Conservation (phyloP, 2,113 vertebrate species). For the Seriola rivoliana region DNA sequence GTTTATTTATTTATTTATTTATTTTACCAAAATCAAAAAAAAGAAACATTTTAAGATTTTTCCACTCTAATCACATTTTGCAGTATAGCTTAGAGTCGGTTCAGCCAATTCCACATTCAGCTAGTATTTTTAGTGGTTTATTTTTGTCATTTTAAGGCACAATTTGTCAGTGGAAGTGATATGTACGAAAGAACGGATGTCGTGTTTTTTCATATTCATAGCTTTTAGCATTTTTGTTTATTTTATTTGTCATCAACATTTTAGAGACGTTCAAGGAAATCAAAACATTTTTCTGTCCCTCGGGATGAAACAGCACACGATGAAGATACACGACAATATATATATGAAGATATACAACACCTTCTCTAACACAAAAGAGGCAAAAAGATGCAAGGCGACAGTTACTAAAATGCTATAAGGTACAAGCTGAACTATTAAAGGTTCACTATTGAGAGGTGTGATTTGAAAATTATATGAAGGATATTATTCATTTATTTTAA, state of each 20-base stretch:
- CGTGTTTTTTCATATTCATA: neutral
- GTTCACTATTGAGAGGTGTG: neutral
- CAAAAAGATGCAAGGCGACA: neutral
- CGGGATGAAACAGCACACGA: neutral
- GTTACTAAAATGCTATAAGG: neutral
- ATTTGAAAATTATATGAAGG: neutral
- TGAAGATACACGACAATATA: neutral
- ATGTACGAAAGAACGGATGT: neutral
- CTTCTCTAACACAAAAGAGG: neutral
- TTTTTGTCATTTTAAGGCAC: neutral
- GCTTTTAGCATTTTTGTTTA: neutral
- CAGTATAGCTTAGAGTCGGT: neutral
- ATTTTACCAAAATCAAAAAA: neutral
- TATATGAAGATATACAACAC: neutral
- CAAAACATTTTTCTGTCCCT: neutral
- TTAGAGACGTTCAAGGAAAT: neutral
- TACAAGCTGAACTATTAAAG: too few relatives aligned
- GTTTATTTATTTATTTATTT: constrained; percentile 1
- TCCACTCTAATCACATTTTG: neutral
- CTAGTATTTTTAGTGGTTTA: neutral
- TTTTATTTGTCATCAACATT: neutral
- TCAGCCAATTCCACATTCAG: neutral
- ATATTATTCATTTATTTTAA: too few relatives aligned
- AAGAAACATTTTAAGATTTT: neutral
- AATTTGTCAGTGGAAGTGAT: neutral